Percentiles rank a stretch among this genome's conserved stretches.
phyloP scores from a whole-genome alignment of 2,797 vertebrate species.

The Coreius guichenoti region DNA sequence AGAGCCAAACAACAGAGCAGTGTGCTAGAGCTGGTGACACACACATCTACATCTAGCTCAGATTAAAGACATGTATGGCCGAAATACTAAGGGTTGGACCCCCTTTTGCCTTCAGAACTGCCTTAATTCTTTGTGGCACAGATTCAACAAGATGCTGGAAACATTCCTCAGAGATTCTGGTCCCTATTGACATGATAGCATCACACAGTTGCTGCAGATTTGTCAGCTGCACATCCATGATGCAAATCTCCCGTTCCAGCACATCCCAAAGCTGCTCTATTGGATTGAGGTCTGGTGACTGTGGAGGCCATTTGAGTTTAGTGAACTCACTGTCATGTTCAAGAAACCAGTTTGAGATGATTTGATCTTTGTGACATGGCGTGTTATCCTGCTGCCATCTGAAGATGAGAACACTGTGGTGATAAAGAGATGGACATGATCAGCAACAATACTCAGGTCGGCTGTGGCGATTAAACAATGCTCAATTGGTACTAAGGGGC shows the following conservation, averaged over 20 bases:
- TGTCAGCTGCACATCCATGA: neutral
- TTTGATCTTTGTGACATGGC: constrained; percentile 38
- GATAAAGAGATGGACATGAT: neutral
- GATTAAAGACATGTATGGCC: neutral
- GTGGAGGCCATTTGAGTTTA: neutral
- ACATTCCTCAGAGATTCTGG: neutral
- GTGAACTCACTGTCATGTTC: neutral
- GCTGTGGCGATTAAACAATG: neutral
- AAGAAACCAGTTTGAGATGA: neutral
- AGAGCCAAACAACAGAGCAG: constrained; percentile 66
- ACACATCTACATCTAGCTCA: constrained; percentile 5
- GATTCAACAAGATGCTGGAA: neutral
- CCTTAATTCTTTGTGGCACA: neutral
- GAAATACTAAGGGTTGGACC: neutral
- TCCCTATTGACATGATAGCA: neutral
- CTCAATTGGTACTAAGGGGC: neutral
- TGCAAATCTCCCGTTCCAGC: neutral
- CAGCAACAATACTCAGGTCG: neutral
- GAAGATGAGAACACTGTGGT: constrained; percentile 36
- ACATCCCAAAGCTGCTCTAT: neutral
- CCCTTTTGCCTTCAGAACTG: neutral
- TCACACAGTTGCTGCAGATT: neutral
- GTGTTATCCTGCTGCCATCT: constrained; percentile 54
- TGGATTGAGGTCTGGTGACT: neutral
- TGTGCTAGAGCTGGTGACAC: neutral